phyloP scores from a whole-genome alignment of 2,797 vertebrate species.

The Avahi laniger region DNA sequence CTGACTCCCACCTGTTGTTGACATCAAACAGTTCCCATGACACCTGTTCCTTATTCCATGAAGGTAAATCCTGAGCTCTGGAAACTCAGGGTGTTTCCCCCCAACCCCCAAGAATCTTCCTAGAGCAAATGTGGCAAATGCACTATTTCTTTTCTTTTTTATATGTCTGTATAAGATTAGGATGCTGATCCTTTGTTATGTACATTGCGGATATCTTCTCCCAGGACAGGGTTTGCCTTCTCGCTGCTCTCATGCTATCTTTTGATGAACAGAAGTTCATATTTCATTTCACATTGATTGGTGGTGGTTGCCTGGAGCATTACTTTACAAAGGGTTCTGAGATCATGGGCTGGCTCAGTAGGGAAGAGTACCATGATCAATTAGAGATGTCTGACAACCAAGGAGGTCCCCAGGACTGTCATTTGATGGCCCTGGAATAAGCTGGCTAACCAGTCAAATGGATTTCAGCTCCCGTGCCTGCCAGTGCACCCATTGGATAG shows the following conservation, averaged over 20 bases:
- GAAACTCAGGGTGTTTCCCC: not conserved
- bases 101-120: not conserved
- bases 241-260: not conserved
- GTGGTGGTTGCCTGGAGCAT: not conserved
- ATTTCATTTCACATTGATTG: not conserved
- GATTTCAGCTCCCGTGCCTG: not conserved
- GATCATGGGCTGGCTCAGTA: not conserved
- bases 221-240: not conserved
- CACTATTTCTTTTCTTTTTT: not conserved
- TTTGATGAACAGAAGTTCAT: not conserved
- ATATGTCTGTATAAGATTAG: not conserved
- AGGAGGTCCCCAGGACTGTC: not conserved
- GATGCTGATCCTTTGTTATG: not conserved
- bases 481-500: not conserved
- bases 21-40: slow-evolving; percentile 8
- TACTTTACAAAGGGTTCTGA: not conserved
- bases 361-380: not conserved
- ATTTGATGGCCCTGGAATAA: not conserved
- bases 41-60: not conserved
- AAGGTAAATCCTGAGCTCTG: not conserved
- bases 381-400: not conserved
- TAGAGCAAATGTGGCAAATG: not conserved
- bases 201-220: not conserved
- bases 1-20: slow-evolving; percentile 63
- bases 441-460: not conserved